A percentile compares a stretch with the other conserved stretches of the same genome.
These are phyloP conservation scores for Deroplatys truncata DNA, from an alignment of 2,888 invertebrate genomes.

Conservation along the genomic window DNA sequence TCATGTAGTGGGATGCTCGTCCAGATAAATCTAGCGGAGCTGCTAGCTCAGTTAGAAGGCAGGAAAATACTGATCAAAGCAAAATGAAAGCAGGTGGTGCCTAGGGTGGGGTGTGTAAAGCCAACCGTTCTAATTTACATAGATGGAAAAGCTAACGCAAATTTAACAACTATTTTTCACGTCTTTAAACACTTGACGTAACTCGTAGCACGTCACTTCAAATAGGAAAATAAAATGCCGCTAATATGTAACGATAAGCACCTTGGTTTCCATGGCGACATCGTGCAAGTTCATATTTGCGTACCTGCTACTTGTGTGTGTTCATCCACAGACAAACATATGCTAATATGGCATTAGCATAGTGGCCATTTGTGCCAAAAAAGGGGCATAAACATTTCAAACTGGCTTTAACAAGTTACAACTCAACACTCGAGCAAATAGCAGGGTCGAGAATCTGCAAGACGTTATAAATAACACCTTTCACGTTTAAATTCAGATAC, in stretches of 20 bases:
- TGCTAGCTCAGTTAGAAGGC: too few species aligned
- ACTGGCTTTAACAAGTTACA: background rate
- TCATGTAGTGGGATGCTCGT: too few species aligned
- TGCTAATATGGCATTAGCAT: background rate
- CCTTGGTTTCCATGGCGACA: background rate
- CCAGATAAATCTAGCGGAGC: too few species aligned
- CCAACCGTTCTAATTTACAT: background rate
- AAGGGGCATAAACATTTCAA: background rate
- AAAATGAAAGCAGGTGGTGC: too few species aligned
- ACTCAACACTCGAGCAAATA: background rate
- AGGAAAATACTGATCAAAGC: too few species aligned
- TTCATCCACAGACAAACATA: background rate
- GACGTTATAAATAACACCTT: background rate
- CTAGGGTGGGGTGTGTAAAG: too few species aligned
- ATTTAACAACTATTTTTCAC: background rate
- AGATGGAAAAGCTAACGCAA: background rate
- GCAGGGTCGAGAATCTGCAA: background rate
- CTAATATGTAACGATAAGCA: background rate
- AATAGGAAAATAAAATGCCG: background rate
- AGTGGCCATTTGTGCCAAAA: background rate
- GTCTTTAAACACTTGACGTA: background rate
- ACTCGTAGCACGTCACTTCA: background rate
- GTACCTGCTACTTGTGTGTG: background rate
- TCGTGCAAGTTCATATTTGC: background rate
- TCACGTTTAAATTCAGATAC: too few species aligned